Conservation (phyloP, 2,797 vertebrate genomes). For the Spea hammondii region DNA sequence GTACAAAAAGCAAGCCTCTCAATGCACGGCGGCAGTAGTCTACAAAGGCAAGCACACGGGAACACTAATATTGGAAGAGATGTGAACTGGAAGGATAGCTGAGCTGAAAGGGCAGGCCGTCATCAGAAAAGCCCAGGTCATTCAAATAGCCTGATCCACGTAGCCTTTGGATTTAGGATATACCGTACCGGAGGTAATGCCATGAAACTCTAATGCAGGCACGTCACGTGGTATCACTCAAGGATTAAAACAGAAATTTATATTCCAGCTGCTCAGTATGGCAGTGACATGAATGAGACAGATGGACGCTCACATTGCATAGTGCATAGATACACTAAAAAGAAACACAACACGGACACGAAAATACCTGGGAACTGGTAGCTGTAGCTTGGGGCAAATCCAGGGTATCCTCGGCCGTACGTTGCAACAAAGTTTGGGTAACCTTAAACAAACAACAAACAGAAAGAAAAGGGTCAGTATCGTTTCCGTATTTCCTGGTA, state of each 20-base stretch:
- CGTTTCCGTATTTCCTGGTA: not conserved
- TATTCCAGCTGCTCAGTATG: too few relatives aligned
- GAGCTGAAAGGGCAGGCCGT: not conserved
- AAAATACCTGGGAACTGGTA: conserved; percentile 98
- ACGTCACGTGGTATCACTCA: too few relatives aligned
- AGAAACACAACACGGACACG: not conserved
- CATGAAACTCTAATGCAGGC: not conserved
- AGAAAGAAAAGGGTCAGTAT: conserved; percentile 39
- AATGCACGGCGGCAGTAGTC: conserved; percentile 3
- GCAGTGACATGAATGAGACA: not conserved
- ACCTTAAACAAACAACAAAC: conserved; percentile 71
- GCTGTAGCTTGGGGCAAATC: conserved; percentile 98
- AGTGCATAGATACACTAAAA: not conserved
- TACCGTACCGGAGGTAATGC: not conserved
- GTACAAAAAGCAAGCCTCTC: conserved; percentile 11
- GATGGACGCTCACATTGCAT: not conserved
- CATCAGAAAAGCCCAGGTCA: not conserved
- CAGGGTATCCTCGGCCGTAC: conserved; percentile 95
- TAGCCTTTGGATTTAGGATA: not conserved
- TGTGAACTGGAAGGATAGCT: not conserved
- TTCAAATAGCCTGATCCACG: not conserved
- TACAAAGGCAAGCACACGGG: not conserved
- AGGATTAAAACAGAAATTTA: too few relatives aligned
- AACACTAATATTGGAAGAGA: not conserved
- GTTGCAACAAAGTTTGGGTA: conserved; percentile 98